These are phyloP conservation scores for Mesorhabditis belari DNA, from an alignment of 2,888 invertebrate genomes.

Conservation along the genomic window DNA sequence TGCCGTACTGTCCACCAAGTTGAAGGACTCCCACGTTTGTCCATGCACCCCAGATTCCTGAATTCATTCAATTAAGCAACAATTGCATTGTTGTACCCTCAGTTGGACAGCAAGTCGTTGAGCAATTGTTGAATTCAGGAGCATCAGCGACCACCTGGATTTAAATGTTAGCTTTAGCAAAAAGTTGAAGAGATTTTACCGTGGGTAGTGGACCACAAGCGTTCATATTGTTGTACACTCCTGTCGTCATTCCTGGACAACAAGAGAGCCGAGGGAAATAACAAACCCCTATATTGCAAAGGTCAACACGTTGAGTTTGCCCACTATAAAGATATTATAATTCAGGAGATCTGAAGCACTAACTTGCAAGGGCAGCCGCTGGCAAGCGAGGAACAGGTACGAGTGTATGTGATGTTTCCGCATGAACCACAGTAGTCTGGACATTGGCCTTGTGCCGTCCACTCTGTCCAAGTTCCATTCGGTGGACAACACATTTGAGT, in stretches of 20 bases:
- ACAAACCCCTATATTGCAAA: background rate
- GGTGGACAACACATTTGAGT: background rate
- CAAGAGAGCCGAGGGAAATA: background rate
- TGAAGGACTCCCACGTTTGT: background rate
- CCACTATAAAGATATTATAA: too few species aligned
- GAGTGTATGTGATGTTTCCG: slow-evolving; percentile 3
- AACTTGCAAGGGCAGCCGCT: background rate
- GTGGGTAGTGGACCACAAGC: background rate
- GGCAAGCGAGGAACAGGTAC: slow-evolving; percentile 2
- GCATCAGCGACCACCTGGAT: background rate
- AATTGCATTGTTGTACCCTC: too few species aligned
- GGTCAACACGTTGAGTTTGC: background rate
- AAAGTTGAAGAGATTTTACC: too few species aligned
- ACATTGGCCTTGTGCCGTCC: slow-evolving; percentile 1
- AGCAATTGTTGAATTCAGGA: background rate
- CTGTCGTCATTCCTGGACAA: background rate
- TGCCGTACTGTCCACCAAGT: background rate
- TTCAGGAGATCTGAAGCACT: too few species aligned
- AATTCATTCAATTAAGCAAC: too few species aligned
- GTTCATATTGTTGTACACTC: background rate
- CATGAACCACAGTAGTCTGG: slow-evolving; percentile 8
- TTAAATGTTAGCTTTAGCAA: too few species aligned
- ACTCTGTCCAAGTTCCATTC: slow-evolving; percentile 11
- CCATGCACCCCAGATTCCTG: background rate
- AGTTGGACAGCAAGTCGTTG: background rate